A percentile compares a stretch with the other conserved stretches of the same genome.
phyloP scores from a whole-genome alignment of 2,888 invertebrate species.

The Ormyrus labotus region DNA sequence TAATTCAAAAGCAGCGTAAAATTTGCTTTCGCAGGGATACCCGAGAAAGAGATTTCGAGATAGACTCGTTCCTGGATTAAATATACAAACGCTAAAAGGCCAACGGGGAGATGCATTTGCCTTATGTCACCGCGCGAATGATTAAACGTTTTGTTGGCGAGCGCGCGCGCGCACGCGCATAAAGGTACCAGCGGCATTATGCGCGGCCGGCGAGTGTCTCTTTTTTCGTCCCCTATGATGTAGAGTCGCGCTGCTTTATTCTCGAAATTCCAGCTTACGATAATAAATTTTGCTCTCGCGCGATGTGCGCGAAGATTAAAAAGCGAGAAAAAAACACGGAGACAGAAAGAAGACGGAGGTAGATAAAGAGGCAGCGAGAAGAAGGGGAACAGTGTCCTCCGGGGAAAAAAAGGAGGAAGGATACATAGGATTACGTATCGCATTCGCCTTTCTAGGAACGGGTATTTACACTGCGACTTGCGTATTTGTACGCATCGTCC shows the following conservation, averaged over 20 bases:
- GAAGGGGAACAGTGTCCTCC: background rate
- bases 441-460: conserved; percentile 19
- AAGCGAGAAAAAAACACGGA: conserved; percentile 18
- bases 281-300: conserved; percentile 52
- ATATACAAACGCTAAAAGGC: conserved; percentile 39
- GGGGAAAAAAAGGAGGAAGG: conserved; percentile 24
- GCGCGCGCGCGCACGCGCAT: conserved; percentile 59
- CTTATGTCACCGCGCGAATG: conserved; percentile 43
- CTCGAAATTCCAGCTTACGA: conserved; percentile 55
- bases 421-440: conserved; percentile 26
- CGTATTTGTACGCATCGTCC: too few species aligned
- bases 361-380: background rate
- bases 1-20: conserved; percentile 33
- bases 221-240: conserved; percentile 51
- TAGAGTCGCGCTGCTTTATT: conserved; percentile 53
- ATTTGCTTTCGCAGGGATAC: conserved; percentile 26
- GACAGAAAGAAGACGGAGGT: background rate
- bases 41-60: conserved; percentile 35
- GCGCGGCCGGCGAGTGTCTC: background rate
- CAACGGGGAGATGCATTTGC: conserved; percentile 40
- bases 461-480: background rate
- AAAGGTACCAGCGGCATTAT: conserved; percentile 47
- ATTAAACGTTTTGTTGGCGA: conserved; percentile 53
- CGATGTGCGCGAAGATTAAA: conserved; percentile 34
- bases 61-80: conserved; percentile 49